Percentiles rank a stretch among this genome's conserved stretches.
These are phyloP conservation scores for Hiodon alosoides DNA, from an alignment of 2,113 vertebrate species.

Conservation along the genomic window DNA sequence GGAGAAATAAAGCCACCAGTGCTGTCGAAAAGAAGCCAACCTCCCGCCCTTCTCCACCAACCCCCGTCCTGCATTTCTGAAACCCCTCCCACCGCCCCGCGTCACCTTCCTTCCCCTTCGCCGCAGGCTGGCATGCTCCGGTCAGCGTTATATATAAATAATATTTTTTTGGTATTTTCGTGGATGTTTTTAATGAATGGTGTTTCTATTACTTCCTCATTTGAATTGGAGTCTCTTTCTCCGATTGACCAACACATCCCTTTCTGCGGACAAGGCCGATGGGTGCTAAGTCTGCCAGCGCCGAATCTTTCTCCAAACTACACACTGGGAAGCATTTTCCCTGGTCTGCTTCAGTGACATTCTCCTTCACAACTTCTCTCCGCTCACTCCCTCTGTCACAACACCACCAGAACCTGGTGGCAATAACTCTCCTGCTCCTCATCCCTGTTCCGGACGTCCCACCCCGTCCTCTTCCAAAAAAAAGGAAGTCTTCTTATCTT, in stretches of 20 bases:
- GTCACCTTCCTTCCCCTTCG: too few species aligned
- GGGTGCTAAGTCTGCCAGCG: too few species aligned
- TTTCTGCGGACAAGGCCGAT: neutral
- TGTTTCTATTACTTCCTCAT: neutral
- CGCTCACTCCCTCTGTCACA: neutral
- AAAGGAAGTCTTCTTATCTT: neutral
- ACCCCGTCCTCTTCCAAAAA: neutral
- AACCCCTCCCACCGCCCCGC: neutral
- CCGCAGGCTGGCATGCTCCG: too few species aligned
- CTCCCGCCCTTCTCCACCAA: too few species aligned
- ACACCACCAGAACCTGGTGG: neutral
- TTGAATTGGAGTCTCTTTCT: neutral
- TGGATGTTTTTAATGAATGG: neutral
- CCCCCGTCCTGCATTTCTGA: neutral
- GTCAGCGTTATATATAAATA: conserved; percentile 1
- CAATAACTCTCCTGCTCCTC: neutral
- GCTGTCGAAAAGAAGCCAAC: neutral
- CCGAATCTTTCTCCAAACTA: too few species aligned
- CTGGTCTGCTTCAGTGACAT: too few species aligned
- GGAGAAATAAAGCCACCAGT: neutral
- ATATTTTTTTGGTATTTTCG: neutral
- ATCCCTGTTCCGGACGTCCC: too few species aligned
- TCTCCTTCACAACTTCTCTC: neutral
- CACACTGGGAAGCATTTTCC: too few species aligned
- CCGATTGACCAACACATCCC: neutral